Evolutionary conservation across 1,140 invertebrate species (phyloP).

Genomic region (Arctopsyche grandis): DNA sequence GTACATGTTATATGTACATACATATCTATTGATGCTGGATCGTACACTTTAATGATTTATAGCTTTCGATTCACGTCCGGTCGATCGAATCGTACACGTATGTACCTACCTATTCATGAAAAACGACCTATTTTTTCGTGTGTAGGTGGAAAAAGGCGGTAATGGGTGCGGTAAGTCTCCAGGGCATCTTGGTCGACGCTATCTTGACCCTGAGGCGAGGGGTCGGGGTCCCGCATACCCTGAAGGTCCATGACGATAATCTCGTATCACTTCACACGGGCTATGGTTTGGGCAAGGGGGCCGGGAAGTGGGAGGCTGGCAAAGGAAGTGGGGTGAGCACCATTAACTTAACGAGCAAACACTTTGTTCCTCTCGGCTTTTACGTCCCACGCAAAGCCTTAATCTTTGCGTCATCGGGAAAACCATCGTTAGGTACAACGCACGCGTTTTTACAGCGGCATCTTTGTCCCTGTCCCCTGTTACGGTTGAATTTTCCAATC

Average conservation of each 20-base stretch:
- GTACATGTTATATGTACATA: no score
- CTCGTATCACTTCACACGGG: slow-evolving; percentile 35
- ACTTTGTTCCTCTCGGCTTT: slow-evolving; percentile 28
- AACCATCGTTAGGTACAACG: no score
- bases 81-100: no score
- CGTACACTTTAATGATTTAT: no score
- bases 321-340: background rate
- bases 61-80: no score
- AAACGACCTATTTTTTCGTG: background rate
- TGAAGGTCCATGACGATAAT: slow-evolving; percentile 6
- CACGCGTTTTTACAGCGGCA: no score
- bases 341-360: slow-evolving; percentile 38
- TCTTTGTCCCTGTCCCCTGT: no score
- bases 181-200: background rate
- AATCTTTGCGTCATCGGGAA: background rate
- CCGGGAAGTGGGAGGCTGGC: background rate
- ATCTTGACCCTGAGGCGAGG: background rate
- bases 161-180: slow-evolving; percentile 14
- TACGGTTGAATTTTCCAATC: no score
- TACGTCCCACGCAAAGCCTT: background rate
- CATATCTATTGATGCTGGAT: no score
- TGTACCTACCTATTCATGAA: background rate
- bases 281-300: no score
- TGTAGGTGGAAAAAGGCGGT: background rate
- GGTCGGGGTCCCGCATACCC: slow-evolving; percentile 31